phyloP scores from a whole-genome alignment of 2,888 invertebrate species.

The Elmis aenea region DNA sequence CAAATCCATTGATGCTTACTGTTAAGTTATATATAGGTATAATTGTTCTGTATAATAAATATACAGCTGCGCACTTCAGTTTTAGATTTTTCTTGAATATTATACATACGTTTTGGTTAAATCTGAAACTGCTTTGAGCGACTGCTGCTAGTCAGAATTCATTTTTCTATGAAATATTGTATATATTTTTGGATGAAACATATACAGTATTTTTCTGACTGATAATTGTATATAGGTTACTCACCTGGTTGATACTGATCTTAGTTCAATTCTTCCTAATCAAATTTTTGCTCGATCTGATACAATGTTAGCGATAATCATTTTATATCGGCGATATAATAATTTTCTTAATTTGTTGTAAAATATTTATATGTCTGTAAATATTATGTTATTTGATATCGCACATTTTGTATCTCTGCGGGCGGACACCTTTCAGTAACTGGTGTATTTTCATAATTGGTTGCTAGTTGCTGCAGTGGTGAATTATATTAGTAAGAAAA shows the following conservation, averaged over 20 bases:
- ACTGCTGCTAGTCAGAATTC: slow-evolving; percentile 42
- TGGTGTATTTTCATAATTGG: slow-evolving; percentile 12
- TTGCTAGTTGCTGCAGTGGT: slow-evolving; percentile 13
- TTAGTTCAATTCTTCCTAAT: slow-evolving; percentile 20
- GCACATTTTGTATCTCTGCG: slow-evolving; percentile 25
- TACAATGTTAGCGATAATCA: slow-evolving; percentile 23
- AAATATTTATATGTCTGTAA: slow-evolving; percentile 26
- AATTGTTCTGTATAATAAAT: slow-evolving; percentile 44
- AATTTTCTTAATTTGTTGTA: slow-evolving; percentile 24
- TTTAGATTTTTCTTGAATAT: slow-evolving; percentile 33
- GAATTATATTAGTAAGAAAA: too few relatives aligned
- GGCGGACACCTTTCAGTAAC: slow-evolving; percentile 17
- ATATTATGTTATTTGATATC: slow-evolving; percentile 24
- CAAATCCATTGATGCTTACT: slow-evolving; percentile 38
- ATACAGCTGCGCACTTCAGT: slow-evolving; percentile 44
- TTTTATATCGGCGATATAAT: slow-evolving; percentile 17
- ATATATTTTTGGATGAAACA: slow-evolving; percentile 39
- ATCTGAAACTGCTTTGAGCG: slow-evolving; percentile 42
- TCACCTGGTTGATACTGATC: slow-evolving; percentile 17
- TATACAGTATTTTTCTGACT: slow-evolving; percentile 45
- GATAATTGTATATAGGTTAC: slow-evolving; percentile 24
- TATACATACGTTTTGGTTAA: slow-evolving; percentile 20
- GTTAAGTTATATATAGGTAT: slow-evolving; percentile 44
- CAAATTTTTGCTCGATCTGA: slow-evolving; percentile 19
- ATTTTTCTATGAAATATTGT: slow-evolving; percentile 38